Percentiles rank a stretch among this genome's conserved stretches.
Conservation (phyloP, 2,797 vertebrate species). For the Varecia variegata region DNA sequence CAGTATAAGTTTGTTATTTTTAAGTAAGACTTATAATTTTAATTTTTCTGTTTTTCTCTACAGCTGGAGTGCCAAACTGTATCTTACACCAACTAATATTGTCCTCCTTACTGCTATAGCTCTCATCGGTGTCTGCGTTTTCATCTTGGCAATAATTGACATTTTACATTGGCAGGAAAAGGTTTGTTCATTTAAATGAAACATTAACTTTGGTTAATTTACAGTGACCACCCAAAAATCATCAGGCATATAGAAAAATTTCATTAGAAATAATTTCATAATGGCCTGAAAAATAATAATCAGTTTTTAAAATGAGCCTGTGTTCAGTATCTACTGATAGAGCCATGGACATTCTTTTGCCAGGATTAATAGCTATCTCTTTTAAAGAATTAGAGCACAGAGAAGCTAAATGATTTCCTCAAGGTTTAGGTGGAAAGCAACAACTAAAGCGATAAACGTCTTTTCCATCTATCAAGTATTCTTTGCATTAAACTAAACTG, state of each 20-base stretch:
- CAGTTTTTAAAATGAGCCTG: background rate
- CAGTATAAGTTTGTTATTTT: background rate
- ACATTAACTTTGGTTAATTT: constrained; percentile 5
- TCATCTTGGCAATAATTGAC: constrained; percentile 97
- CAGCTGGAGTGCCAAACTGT: constrained; percentile 97
- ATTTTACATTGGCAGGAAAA: constrained; percentile 99
- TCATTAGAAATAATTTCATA: background rate
- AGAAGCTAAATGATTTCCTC: background rate
- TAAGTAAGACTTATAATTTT: background rate
- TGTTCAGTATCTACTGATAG: background rate
- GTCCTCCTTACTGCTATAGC: constrained; percentile 96
- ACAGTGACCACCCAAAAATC: background rate
- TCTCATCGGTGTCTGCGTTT: constrained; percentile 95
- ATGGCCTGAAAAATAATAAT: background rate
- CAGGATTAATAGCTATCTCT: background rate
- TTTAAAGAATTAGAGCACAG: background rate
- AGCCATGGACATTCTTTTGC: background rate
- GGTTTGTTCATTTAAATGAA: constrained; percentile 84
- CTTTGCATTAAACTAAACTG: background rate
- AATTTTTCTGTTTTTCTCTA: constrained; percentile 44
- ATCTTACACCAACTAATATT: constrained; percentile 97
- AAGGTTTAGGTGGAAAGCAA: background rate
- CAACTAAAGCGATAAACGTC: background rate
- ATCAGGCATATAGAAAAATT: background rate
- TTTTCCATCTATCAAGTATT: background rate